phyloP scores from a whole-genome alignment of 2,888 invertebrate genomes.

The Clitarchus hookeri region DNA sequence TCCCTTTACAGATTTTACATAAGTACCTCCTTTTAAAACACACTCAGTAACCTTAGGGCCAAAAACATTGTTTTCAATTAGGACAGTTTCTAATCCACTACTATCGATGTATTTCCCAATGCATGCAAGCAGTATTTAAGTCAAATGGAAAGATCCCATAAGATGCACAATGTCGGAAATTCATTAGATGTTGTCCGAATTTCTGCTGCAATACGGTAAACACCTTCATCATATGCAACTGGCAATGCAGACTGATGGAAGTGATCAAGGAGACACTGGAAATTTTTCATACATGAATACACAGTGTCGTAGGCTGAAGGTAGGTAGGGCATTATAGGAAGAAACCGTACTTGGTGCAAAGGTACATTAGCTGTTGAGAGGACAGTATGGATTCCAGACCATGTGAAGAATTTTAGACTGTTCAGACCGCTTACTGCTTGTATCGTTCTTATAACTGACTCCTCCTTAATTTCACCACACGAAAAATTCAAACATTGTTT shows the following conservation, averaged over 20 bases:
- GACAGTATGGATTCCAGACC: background rate
- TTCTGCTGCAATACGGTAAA: background rate
- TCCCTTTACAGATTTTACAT: background rate
- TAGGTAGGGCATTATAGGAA: background rate
- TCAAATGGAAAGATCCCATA: background rate
- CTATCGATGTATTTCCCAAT: slow-evolving; percentile 16
- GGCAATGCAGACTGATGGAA: no score
- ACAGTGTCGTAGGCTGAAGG: background rate
- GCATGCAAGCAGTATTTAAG: background rate
- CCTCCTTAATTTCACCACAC: background rate
- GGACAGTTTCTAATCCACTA: background rate
- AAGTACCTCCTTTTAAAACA: background rate
- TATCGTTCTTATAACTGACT: background rate
- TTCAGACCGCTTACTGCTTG: background rate
- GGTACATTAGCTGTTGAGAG: background rate
- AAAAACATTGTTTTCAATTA: background rate
- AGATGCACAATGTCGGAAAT: slow-evolving; percentile 5
- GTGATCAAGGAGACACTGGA: no score
- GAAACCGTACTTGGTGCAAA: background rate
- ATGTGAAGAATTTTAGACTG: background rate
- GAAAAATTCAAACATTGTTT: background rate
- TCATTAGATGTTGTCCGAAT: background rate
- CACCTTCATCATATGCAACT: no score
- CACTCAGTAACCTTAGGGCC: background rate
- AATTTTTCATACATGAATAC: background rate